Percentiles rank a stretch among this genome's conserved stretches.
Conservation (phyloP, 2,888 invertebrate genomes). For the Anorthoa munda region DNA sequence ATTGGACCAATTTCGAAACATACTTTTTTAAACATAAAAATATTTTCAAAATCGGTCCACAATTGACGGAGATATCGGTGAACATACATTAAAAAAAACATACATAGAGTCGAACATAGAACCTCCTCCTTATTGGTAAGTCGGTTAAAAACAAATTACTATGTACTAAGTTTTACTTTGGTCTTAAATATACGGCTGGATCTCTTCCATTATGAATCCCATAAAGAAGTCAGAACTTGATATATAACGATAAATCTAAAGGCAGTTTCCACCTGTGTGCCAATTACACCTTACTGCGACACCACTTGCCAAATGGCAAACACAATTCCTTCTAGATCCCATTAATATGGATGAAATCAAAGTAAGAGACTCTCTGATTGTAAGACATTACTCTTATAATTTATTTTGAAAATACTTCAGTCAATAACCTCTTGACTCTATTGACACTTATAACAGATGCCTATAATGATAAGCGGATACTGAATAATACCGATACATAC, state of each 20-base stretch:
- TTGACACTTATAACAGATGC: constrained; percentile 19
- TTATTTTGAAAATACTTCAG: constrained; percentile 8
- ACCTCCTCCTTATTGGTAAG: too few relatives aligned
- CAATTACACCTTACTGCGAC: background rate
- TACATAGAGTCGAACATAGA: too few relatives aligned
- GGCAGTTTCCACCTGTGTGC: background rate
- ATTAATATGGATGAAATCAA: background rate
- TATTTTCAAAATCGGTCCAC: too few relatives aligned
- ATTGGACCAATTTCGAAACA: too few relatives aligned
- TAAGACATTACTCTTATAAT: background rate
- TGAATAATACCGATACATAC: background rate
- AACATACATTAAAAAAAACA: too few relatives aligned
- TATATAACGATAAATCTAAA: background rate
- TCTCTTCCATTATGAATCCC: background rate
- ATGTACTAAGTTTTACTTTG: too few relatives aligned
- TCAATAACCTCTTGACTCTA: constrained; percentile 20
- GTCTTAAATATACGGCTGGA: background rate
- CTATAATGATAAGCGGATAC: constrained; percentile 23
- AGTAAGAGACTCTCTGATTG: background rate
- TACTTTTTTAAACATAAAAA: too few relatives aligned
- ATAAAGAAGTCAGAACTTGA: background rate
- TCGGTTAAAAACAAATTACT: too few relatives aligned
- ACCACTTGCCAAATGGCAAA: background rate
- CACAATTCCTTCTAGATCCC: background rate
- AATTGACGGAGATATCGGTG: too few relatives aligned